Evolutionary conservation across 2,113 vertebrate species (phyloP), one percentile per base, ranked within the genome.

Genomic region (Siphamia tubifer): DNA sequence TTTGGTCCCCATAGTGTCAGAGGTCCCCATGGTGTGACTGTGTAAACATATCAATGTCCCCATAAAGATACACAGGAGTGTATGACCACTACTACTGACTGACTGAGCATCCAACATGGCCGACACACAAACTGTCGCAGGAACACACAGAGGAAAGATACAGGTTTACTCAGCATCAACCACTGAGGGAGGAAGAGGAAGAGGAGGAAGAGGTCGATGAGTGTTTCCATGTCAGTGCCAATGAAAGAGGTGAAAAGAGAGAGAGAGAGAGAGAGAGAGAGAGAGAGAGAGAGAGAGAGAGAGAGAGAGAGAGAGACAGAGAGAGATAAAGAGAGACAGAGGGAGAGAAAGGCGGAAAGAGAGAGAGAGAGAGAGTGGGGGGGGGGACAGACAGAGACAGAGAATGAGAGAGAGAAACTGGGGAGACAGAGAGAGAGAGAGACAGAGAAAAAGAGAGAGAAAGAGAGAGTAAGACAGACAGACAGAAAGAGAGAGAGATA

Each of bases 31-130:
- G n/a, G n/a, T n/a, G n/a, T n/a, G n/a, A n/a, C n/a, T n/a, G n/a
- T n/a, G n/a, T n/a, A n/a, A n/a, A n/a, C n/a, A n/a, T n/a, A n/a
- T n/a, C n/a, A n/a, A n/a, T n/a, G n/a, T n/a, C n/a, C n/a, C n/a
- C n/a, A n/a, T n/a, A n/a, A n/a, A n/a, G n/a, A n/a, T n/a, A n/a
- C n/a, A n/a, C n/a, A n/a, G n/a, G n/a, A n/a, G n/a, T n/a, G n/a
- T n/a, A n/a, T n/a, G n/a, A n/a, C n/a, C n/a, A n/a, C n/a, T n/a
- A n/a, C n/a, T n/a, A n/a, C n/a, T n/a, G n/a, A 68, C 16, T 62
- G 48, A 12, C 4, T 48, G 45, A 58, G 49, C 42, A 8, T 47
- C 58, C 69, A 55, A 79, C 70, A 69, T 74, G 77, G 77, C 58
- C 11, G 58, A 61, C 48, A 32, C 8, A 16, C n/a, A 25, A 10